phyloP scores from a whole-genome alignment of 2,888 invertebrate genomes.

The Brenthis ino region DNA sequence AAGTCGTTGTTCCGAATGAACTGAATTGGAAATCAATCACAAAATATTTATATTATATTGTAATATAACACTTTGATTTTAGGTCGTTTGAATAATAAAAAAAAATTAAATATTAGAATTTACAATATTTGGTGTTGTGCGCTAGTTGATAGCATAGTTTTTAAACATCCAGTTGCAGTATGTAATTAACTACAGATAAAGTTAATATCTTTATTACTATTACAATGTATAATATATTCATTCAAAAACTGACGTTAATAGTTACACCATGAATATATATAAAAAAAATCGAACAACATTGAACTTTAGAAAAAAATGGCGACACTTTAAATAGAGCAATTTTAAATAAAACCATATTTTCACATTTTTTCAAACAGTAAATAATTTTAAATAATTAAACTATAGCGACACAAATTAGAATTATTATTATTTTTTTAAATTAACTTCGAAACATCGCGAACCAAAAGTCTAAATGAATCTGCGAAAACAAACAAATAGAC shows the following conservation, averaged over 20 bases:
- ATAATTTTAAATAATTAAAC: too few species aligned
- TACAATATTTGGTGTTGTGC: conserved; percentile 40
- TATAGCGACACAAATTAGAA: too few species aligned
- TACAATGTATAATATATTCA: background rate
- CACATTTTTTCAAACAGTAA: too few species aligned
- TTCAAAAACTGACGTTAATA: background rate
- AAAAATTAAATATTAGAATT: conserved; percentile 28
- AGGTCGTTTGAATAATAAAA: background rate
- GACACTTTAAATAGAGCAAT: background rate
- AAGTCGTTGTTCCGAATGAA: background rate
- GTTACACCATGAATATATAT: too few species aligned
- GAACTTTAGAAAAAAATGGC: background rate
- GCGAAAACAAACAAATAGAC: too few species aligned
- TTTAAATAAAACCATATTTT: background rate
- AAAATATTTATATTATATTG: too few species aligned
- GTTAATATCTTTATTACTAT: background rate
- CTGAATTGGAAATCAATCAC: too few species aligned
- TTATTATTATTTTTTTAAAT: too few species aligned
- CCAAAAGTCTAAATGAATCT: too few species aligned
- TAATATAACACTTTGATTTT: background rate
- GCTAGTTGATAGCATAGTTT: conserved; percentile 28
- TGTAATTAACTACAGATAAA: background rate
- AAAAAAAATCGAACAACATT: too few species aligned
- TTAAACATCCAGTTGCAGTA: conserved; percentile 4
- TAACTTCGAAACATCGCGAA: too few species aligned